Base-by-base conservation (phyloP, 2,888 invertebrate species). In the Aspidiotus destructor region DNA sequence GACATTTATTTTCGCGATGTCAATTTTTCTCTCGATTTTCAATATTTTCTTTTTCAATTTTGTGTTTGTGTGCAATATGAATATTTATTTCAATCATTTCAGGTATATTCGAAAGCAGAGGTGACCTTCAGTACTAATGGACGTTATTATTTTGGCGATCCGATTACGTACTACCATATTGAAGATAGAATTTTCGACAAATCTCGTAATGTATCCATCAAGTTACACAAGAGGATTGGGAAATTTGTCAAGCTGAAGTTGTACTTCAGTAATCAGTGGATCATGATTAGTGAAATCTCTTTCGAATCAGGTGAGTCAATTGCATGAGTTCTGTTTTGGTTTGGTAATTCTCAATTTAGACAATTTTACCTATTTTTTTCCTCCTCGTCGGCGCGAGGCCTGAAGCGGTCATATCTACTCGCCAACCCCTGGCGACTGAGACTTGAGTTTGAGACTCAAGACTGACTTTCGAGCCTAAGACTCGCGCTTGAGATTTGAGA, bases 261-360 rank as follows among this genome's bases (percentile, higher is more conserved):
- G 64, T 82, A 82, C 73, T 93, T 92, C 77, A 87, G 89, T 5
- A 84, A 88, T 15, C 82, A 86, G 68, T 94, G 94, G 93, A 86
- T 94, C 73, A 85, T 94, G 79, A 84, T 95, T 75, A 92, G 92
- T 78, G 94, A 95, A 79, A 83, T 94, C 72, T 85, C 87, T 69
- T 94, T 94, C 77, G 87, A 87, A 74, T 92, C 92, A 40, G 85
- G 86, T 86, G 72, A 80, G 81, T 78, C 2, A 17, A 55, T 55
- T 55, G 1, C n/a, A 16, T 5, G 2, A 55, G 10, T 15, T 55
- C 7, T 55, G n/a, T n/a, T 48, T 48, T 11, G 11, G 11, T 48
- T 48, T 48, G 9, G 10, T 48, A 10, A 11, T 10, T 9, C 9
- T 48, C 48, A 48, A 9, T 48, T 48, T 48, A 48, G 48, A 10